A percentile compares a stretch with the other conserved stretches of the same genome.
Evolutionary conservation across 2,113 vertebrate species (phyloP).

Genomic region (Spilogale gracilis): DNA sequence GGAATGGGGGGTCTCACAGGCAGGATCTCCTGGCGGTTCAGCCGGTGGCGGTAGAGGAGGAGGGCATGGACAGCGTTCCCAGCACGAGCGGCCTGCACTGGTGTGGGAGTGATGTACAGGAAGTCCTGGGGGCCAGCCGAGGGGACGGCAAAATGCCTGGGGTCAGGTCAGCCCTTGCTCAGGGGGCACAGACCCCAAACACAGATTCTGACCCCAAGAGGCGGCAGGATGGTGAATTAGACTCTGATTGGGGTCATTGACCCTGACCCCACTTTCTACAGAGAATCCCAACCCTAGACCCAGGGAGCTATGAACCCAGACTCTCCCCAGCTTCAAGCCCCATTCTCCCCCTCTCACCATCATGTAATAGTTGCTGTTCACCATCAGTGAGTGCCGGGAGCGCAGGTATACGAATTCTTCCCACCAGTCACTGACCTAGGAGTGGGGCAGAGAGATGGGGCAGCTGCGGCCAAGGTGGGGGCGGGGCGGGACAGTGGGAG

Average conservation of each 20-base stretch:
- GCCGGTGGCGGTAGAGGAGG: conserved; percentile 91
- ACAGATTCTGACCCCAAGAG: not conserved
- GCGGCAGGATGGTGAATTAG: fast-evolving
- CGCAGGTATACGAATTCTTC: conserved; percentile 94
- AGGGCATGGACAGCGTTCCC: conserved; percentile 92
- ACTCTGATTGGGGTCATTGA: not conserved
- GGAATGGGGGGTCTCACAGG: conserved; percentile 87
- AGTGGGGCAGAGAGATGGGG: not conserved
- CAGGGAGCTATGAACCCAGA: fast-evolving
- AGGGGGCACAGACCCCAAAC: not conserved
- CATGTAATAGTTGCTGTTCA: conserved; percentile 95
- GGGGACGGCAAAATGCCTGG: not conserved
- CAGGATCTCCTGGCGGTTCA: conserved; percentile 92
- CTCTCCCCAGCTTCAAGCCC: fast-evolving
- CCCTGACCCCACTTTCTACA: not conserved
- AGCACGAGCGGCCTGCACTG: conserved; percentile 90
- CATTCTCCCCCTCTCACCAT: conserved; percentile 88
- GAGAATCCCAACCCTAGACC: not conserved
- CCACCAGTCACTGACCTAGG: conserved; percentile 96
- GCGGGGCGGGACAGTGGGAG: not conserved
- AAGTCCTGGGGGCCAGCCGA: conserved; percentile 72
- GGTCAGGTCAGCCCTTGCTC: not conserved
- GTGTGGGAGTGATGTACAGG: conserved; percentile 82
- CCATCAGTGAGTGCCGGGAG: conserved; percentile 92
- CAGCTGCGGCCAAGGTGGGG: not conserved